phyloP scores from a whole-genome alignment of 2,113 vertebrate genomes.

The Saguinus midas region DNA sequence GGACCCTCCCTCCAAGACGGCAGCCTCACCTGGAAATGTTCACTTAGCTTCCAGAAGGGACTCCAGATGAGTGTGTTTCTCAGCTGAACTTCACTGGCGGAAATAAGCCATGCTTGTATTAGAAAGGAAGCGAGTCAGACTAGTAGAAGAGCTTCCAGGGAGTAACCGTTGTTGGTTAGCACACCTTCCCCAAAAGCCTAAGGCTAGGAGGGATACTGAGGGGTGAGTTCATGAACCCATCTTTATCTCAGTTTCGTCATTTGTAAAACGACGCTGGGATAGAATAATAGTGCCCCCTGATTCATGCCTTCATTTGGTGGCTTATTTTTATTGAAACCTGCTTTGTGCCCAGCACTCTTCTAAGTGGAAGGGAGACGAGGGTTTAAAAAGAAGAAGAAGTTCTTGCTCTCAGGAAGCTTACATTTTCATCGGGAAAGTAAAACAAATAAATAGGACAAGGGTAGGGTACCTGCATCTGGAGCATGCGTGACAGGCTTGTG shows the following conservation, averaged over 20 bases:
- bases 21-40: not conserved
- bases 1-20: not conserved
- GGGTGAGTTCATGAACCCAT: not conserved
- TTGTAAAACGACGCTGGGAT: not conserved
- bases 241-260: not conserved
- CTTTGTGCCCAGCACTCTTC: not conserved
- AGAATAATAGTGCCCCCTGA: not conserved
- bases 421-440: not conserved
- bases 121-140: not conserved
- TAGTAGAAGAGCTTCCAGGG: not conserved
- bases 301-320: not conserved
- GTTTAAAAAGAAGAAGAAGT: not conserved
- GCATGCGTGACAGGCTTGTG: accelerated
- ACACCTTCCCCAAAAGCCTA: not conserved
- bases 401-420: not conserved
- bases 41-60: not conserved
- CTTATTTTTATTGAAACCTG: not conserved
- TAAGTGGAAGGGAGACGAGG: not conserved
- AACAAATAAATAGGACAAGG: too few species aligned
- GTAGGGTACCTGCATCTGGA: not conserved
- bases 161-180: not conserved
- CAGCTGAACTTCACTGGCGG: not conserved
- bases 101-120: not conserved
- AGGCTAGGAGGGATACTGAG: not conserved
- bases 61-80: not conserved